Evolutionary conservation across 2,888 invertebrate genomes (phyloP).

Genomic region (Periphyllus acericola): DNA sequence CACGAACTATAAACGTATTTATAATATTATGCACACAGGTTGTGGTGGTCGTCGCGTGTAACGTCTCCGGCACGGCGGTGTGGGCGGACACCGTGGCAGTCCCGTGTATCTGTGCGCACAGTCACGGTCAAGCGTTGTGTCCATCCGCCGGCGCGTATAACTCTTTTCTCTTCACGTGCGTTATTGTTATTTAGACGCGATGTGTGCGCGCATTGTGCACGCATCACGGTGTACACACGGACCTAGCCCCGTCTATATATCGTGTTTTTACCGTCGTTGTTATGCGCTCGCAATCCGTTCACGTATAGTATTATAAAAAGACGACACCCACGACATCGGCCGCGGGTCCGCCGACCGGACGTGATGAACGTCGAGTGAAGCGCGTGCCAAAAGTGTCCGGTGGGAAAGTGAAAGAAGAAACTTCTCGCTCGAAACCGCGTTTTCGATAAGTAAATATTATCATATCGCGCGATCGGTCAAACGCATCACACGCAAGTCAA

Average conservation of each 20-base stretch:
- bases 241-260: not conserved
- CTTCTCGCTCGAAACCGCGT: not conserved
- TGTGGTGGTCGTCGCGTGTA: not conserved
- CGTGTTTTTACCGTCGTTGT: not conserved
- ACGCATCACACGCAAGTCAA: not conserved
- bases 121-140: slow-evolving; percentile 58
- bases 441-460: not conserved
- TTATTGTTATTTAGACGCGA: not conserved
- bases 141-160: slow-evolving; percentile 19
- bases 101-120: not conserved
- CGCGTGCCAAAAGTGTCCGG: not conserved
- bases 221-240: not conserved
- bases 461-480: not conserved
- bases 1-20: too few relatives aligned
- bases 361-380: not conserved
- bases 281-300: not conserved
- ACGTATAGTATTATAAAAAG: not conserved
- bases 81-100: slow-evolving; percentile 45
- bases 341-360: slow-evolving; percentile 34
- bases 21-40: not conserved
- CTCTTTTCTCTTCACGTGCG: too few relatives aligned
- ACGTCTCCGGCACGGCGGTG: not conserved
- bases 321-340: slow-evolving; percentile 48
- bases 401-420: not conserved
- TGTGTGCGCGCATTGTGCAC: not conserved